Evolutionary conservation across 2,113 vertebrate genomes (phyloP).

Genomic region (Leptodactylus fuscus): DNA sequence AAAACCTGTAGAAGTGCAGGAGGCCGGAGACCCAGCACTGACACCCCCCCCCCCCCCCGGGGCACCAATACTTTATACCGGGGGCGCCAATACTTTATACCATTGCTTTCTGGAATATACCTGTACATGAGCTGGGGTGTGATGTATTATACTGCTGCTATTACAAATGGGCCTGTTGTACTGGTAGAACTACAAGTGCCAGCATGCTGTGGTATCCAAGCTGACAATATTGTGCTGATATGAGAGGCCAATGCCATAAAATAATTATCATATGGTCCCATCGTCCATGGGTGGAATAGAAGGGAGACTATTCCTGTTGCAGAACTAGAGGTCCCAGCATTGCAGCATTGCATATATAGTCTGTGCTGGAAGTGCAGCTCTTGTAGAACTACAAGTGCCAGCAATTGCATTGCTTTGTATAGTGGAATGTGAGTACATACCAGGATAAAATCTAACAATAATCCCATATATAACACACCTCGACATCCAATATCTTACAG

Average conservation of each 20-base stretch:
- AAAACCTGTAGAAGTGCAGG: not conserved
- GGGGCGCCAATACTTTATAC: not conserved
- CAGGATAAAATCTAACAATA: too few species aligned
- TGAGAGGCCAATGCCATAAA: not conserved
- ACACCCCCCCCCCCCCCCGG: not conserved
- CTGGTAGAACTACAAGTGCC: slow-evolving; percentile 8
- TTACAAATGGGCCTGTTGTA: not conserved
- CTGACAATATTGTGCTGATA: not conserved
- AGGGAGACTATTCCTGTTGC: not conserved
- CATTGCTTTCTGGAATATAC: not conserved
- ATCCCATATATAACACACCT: too few species aligned
- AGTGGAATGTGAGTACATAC: too few species aligned
- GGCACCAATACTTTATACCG: not conserved
- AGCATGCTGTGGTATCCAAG: not conserved
- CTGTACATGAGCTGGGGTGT: not conserved
- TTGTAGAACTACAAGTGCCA: slow-evolving; percentile 5
- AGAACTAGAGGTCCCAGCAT: not conserved
- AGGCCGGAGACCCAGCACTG: not conserved
- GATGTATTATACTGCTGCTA: not conserved
- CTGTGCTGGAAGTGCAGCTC: not conserved
- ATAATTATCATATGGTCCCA: not conserved
- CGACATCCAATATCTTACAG: too few species aligned
- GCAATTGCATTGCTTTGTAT: too few species aligned
- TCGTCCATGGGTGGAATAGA: not conserved
- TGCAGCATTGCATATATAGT: not conserved